Conservation (phyloP, 64 coral and sea anemone species). For the Stichodactyla mertensii region DNA sequence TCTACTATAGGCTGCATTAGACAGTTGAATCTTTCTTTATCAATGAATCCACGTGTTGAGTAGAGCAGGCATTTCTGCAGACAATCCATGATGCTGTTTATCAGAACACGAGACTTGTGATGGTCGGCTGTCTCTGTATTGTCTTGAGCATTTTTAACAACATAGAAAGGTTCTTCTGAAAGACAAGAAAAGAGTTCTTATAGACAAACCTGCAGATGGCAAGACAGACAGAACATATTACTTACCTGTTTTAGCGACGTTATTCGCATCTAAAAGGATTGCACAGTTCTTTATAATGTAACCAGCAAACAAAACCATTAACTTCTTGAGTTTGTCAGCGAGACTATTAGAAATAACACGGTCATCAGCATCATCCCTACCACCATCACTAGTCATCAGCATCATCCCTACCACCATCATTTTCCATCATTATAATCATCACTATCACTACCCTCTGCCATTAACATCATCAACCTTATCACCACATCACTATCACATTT, state of each 20-base stretch:
- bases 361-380: neutral
- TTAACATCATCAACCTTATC: neutral
- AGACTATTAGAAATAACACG: conserved; percentile 26
- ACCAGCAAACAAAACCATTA: conserved; percentile 93
- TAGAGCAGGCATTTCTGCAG: conserved; percentile 87
- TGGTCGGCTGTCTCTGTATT: neutral
- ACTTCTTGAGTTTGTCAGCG: conserved; percentile 81
- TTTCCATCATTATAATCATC: neutral
- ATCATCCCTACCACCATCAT: neutral
- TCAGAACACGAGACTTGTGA: conserved; percentile 11
- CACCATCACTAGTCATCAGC: neutral
- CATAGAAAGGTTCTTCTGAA: conserved; percentile 55
- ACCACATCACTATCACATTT: neutral
- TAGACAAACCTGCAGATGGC: neutral
- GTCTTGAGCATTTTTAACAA: neutral
- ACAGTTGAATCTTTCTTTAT: conserved; percentile 80
- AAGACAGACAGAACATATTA: neutral
- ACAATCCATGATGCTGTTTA: conserved; percentile 75
- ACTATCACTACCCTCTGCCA: neutral
- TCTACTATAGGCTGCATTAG: conserved; percentile 83
- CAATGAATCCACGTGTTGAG: conserved; percentile 76
- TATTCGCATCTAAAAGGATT: conserved; percentile 58
- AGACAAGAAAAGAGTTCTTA: neutral
- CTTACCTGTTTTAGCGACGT: conserved; percentile 84
- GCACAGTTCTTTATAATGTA: conserved; percentile 95